Evolutionary conservation across 2,888 invertebrate genomes (phyloP), one percentile per base, ranked within the genome.

Genomic region (Trachelus stipa): DNA sequence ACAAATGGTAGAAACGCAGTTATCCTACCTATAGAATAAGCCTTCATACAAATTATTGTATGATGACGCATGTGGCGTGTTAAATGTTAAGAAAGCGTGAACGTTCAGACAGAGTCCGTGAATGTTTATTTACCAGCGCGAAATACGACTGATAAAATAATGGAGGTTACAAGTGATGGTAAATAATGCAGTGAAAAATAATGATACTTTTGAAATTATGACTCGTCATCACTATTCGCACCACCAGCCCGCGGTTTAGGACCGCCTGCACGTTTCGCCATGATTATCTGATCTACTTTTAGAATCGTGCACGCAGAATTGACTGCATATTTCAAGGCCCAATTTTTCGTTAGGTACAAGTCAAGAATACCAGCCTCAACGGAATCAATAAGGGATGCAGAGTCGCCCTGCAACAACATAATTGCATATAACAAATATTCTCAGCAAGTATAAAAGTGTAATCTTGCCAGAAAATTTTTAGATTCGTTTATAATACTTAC

Each of bases 221-320:
- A 86, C 90, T 96, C 96, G 87, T 97, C 96, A 91, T 97, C 96
- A 87, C 95, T 95, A 85, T 93, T 92, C 34, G 92, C 93, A 12
- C 93, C 94, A 80, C 94, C 94, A 77, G 92, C 90, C 87, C 94
- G 94, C 2, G 97, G 94, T 91, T 98, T 98, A 0, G 98, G 98
- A 73, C 99, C 99, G 73, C 99, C 99, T 30, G 98, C 98, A 86
- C 96, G 94, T 92, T 99, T 99, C 0, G 99, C 98, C 98, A 99
- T 98, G 84, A 99, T 99, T 85, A 99, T 99, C 93, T 99, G 98
- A 92, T 99, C 98, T 35, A 99, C 97, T 91, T 96, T 96, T 37
- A 99, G 93, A 84, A 99, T 96, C 0, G 98, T 98, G 81, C 96
- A 95, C 0, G 99, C 98, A 1, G 98, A 98, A 81, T 96, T 95